Percentiles rank a stretch among this genome's conserved stretches.
Conservation (phyloP, 1,140 invertebrate species). For the Lordiphosa collinella region DNA sequence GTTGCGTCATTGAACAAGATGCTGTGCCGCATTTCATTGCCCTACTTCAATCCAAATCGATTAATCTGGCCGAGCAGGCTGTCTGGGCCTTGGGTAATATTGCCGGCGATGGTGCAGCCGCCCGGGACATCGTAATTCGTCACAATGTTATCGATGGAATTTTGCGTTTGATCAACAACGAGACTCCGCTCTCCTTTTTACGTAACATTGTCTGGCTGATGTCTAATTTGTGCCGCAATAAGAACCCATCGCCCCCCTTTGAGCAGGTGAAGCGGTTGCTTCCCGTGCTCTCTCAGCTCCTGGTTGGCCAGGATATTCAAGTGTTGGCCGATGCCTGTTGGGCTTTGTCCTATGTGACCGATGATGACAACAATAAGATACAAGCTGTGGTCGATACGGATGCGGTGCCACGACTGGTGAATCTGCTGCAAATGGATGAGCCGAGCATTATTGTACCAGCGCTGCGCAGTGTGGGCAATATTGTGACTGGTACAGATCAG, state of each 20-base stretch:
- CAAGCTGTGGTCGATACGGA: constrained; percentile 88
- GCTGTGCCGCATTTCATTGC: constrained; percentile 92
- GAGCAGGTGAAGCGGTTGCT: constrained; percentile 89
- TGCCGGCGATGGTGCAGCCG: constrained; percentile 91
- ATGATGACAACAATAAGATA: constrained; percentile 96
- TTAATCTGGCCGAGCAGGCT: constrained; percentile 94
- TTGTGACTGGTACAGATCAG: constrained; percentile 90
- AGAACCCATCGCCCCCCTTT: constrained; percentile 91
- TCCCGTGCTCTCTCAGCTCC: constrained; percentile 88
- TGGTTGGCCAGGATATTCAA: constrained; percentile 87
- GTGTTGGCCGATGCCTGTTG: constrained; percentile 95
- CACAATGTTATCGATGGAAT: constrained; percentile 84
- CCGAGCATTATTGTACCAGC: constrained; percentile 93
- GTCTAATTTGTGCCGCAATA: constrained; percentile 95
- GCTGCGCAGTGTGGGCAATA: constrained; percentile 92
- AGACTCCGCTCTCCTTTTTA: constrained; percentile 80
- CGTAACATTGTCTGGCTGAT: constrained; percentile 92
- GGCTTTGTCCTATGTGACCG: constrained; percentile 97
- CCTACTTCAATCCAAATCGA: constrained; percentile 87
- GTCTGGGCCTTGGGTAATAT: constrained; percentile 99
- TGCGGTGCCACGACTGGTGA: constrained; percentile 88
- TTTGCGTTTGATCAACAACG: constrained; percentile 84
- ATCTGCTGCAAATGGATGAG: constrained; percentile 86
- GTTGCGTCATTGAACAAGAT: constrained; percentile 90
- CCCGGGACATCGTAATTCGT: constrained; percentile 88